These are phyloP conservation scores for Atractosteus spatula DNA, from an alignment of 2,113 vertebrate species.

Conservation along the genomic window DNA sequence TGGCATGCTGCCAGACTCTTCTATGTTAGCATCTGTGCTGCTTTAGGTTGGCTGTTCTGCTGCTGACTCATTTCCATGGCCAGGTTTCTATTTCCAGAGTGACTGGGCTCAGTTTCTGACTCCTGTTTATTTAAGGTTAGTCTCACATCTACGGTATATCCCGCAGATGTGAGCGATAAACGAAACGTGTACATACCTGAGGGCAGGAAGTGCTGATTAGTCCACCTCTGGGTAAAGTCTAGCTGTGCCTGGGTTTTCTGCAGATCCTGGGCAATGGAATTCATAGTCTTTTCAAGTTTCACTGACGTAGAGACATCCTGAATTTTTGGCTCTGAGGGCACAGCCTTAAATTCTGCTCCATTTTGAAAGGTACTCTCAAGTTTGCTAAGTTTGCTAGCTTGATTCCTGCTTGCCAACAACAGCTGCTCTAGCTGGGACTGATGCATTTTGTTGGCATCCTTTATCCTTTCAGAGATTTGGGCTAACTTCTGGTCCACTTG, in stretches of 20 bases:
- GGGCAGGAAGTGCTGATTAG: constrained; percentile 61
- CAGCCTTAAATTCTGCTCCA: constrained; percentile 28
- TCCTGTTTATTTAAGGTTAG: constrained; percentile 1
- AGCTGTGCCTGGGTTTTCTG: constrained; percentile 59
- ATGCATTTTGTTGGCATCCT: constrained; percentile 29
- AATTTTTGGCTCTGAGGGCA: constrained; percentile 32
- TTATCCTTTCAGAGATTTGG: constrained; percentile 43
- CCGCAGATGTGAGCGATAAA: background rate
- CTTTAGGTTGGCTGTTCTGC: too few species aligned
- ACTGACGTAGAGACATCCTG: constrained; percentile 12
- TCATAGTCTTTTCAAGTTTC: constrained; percentile 33
- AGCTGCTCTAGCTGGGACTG: constrained; percentile 60
- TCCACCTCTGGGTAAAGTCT: constrained; percentile 51
- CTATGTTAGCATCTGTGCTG: too few species aligned
- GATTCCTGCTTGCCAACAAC: constrained; percentile 53
- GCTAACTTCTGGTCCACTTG: constrained; percentile 57
- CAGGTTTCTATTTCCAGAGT: too few species aligned
- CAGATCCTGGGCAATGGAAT: constrained; percentile 53
- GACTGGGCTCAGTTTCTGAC: background rate
- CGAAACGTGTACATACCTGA: constrained; percentile 66
- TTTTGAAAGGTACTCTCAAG: constrained; percentile 64
- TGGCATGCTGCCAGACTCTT: background rate
- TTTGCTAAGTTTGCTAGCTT: constrained; percentile 57
- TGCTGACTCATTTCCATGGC: too few species aligned
- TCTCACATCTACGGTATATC: background rate